Percentiles rank a stretch among this genome's conserved stretches.
These are phyloP conservation scores for Neodiprion pinetum DNA, from an alignment of 1,140 invertebrate species.

Conservation along the genomic window DNA sequence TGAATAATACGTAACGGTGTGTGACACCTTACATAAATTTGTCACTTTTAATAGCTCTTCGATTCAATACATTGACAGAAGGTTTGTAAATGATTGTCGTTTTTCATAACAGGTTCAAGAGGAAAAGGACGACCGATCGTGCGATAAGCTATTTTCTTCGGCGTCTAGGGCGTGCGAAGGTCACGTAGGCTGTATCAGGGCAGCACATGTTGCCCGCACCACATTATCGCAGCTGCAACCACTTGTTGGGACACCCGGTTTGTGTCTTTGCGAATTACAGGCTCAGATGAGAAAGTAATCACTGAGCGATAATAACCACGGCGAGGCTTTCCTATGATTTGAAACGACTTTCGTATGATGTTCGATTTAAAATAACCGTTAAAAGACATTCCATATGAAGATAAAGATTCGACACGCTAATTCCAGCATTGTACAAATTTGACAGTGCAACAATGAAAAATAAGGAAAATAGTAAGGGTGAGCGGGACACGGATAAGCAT, in stretches of 20 bases:
- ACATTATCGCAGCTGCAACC: background rate
- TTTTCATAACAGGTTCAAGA: background rate
- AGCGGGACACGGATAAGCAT: no score
- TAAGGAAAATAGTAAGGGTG: no score
- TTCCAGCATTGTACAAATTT: no score
- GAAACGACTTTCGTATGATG: background rate
- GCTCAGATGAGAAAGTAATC: constrained; percentile 5
- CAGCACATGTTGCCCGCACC: background rate
- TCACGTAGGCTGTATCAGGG: background rate
- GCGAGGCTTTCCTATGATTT: background rate
- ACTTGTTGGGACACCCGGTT: background rate
- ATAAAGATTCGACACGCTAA: no score
- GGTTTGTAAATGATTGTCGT: background rate
- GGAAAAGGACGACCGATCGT: background rate
- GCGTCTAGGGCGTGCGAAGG: background rate
- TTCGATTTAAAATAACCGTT: constrained; percentile 3
- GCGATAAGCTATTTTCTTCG: background rate
- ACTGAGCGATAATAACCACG: background rate
- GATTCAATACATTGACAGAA: background rate
- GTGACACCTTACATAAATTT: no score
- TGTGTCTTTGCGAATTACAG: constrained; percentile 1
- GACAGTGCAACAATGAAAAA: no score
- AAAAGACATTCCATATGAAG: background rate
- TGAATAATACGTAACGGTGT: no score
- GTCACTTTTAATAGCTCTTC: background rate